These are phyloP conservation scores for Oreotrochilus melanogaster DNA, from an alignment of 2,113 vertebrate species.

Conservation along the genomic window DNA sequence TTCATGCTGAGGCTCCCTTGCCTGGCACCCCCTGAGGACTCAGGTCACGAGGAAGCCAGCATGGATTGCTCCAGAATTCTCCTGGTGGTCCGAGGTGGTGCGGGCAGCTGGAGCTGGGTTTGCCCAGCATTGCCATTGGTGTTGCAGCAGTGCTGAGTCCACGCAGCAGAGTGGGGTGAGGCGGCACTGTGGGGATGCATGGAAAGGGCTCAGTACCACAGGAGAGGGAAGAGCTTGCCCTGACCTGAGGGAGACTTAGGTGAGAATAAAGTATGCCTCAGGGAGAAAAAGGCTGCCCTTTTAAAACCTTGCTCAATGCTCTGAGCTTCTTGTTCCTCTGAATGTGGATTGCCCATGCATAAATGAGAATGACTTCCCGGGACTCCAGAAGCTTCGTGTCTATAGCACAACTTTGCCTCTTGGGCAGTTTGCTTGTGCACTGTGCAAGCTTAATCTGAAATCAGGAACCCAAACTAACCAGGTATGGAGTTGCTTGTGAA, in stretches of 20 bases:
- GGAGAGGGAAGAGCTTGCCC: neutral
- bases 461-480: neutral
- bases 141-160: neutral
- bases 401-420: neutral
- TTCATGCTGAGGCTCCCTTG: neutral
- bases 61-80: neutral
- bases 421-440: neutral
- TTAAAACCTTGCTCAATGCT: neutral
- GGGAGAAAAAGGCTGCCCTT: neutral
- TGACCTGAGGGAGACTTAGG: neutral
- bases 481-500: constrained; percentile 7
- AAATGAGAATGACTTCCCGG: neutral
- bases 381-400: neutral
- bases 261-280: neutral
- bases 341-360: neutral
- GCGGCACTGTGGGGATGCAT: accelerated
- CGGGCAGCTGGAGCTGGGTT: neutral
- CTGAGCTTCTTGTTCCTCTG: neutral
- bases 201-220: neutral
- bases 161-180: accelerated
- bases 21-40: neutral
- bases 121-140: accelerated
- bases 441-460: neutral
- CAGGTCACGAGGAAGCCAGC: neutral
- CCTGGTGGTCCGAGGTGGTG: accelerated